Conservation (phyloP, 2,113 vertebrate species). For the Lanius collurio region DNA sequence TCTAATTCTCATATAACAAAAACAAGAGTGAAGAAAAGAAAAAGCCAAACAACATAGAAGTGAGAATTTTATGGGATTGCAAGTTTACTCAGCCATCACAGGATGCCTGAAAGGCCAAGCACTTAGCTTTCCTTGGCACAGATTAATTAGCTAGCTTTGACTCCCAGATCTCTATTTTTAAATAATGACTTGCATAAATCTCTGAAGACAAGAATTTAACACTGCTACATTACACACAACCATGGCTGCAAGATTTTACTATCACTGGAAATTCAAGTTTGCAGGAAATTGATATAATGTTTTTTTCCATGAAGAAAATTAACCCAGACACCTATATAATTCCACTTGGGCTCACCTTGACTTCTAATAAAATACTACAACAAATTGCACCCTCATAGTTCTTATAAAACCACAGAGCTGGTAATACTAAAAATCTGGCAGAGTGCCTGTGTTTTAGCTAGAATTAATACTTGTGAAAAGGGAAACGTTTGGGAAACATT, state of each 20-base stretch:
- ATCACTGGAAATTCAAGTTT: constrained; percentile 70
- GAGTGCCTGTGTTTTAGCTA: background rate
- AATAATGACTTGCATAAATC: constrained; percentile 71
- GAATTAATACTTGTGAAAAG: constrained; percentile 18
- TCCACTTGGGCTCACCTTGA: background rate
- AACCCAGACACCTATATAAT: constrained; percentile 41
- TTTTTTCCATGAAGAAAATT: constrained; percentile 61
- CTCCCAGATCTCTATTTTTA: constrained; percentile 73
- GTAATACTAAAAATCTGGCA: constrained; percentile 1
- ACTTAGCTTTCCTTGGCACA: constrained; percentile 57
- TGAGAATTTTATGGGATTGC: background rate
- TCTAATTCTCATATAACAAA: background rate
- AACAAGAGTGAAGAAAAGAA: background rate
- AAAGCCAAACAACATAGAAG: background rate
- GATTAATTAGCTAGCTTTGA: constrained; percentile 75
- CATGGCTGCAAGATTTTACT: constrained; percentile 60
- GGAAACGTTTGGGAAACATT: constrained; percentile 9
- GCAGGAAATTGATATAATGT: constrained; percentile 51
- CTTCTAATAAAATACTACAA: constrained; percentile 34
- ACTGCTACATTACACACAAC: constrained; percentile 47
- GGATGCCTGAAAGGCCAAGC: constrained; percentile 61
- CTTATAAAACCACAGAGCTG: constrained; percentile 20
- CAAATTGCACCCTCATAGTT: constrained; percentile 44
- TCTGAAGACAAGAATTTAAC: constrained; percentile 68
- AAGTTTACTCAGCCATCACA: constrained; percentile 23